Evolutionary conservation across 2,113 vertebrate genomes (phyloP), one percentile per base, ranked within the genome.

Genomic region (Poecilia latipinna): DNA sequence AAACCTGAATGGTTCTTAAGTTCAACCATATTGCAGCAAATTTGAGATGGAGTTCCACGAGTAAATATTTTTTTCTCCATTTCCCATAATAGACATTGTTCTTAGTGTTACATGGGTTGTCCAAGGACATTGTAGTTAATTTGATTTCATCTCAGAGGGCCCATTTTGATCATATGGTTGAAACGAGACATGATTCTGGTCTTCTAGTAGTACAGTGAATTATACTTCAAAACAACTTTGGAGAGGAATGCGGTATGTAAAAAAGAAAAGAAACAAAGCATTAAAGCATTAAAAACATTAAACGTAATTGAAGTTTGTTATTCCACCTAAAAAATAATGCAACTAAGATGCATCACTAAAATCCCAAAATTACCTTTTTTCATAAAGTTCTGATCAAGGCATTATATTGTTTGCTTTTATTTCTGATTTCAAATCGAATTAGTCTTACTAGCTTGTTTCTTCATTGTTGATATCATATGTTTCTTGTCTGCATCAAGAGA

Each of bases 401-500:
- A 10, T n/a, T 24, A 57, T 57, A 22, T 57, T 57, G 24, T 8
- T 61, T 69, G n/a, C 68, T 33, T n/a, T 7, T 39, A 22, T 44
- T 33, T 13, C 4, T n/a, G 12, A 69, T 65, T 65, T n/a, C 13
- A 60, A 8, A 39, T 35, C 31, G 22, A 29, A 11, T 33, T 42
- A 13, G 3, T 15, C 4, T 39, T 39, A 11, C 37, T 2, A 37
- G 12, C 31, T 22, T 51, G 51, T 44, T 24, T 22, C 24, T 65
- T 28, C 35, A 29, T 67, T 42, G 3, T 19, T 19, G 39, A n/a
- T 80, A 48, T 88, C 71, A 61, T 88, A 22, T 91, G 64, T 83
- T 74, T 92, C 78, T 78, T 65, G 82, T 94, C 90, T 94, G 90
- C 93, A 94, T 95, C 93, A 95, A 99, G 98, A 97, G 98, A 99